These are phyloP conservation scores for Nezara viridula DNA, from an alignment of 2,888 invertebrate genomes.

Conservation along the genomic window DNA sequence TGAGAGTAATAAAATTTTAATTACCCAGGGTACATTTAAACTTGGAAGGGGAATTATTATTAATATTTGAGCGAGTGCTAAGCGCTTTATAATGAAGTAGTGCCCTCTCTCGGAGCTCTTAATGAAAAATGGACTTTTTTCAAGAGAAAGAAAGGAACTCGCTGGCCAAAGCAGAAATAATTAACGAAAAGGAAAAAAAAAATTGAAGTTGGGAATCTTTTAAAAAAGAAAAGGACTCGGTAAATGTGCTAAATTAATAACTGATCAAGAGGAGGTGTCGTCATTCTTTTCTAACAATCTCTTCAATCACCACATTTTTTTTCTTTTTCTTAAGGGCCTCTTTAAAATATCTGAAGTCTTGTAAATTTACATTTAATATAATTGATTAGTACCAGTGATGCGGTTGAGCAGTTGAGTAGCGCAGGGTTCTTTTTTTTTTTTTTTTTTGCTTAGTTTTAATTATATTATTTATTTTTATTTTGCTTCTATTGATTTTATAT, in stretches of 20 bases:
- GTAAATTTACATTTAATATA: background rate
- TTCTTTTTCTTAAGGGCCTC: background rate
- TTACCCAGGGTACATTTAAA: background rate
- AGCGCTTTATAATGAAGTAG: conserved; percentile 33
- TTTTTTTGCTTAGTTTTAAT: too few species aligned
- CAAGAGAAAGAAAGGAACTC: background rate
- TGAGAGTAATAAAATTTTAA: background rate
- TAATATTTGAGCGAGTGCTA: conserved; percentile 2
- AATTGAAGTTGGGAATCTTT: background rate
- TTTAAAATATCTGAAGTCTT: background rate
- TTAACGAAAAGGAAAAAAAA: background rate
- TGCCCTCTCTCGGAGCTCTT: background rate
- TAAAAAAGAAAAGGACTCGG: background rate
- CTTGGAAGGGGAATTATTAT: background rate
- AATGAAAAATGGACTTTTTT: conserved; percentile 1
- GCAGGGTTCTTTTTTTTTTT: too few species aligned
- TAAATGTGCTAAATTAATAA: background rate
- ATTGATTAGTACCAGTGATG: too few species aligned
- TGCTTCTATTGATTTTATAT: too few species aligned
- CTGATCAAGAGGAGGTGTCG: background rate
- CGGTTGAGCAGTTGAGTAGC: too few species aligned
- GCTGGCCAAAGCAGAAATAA: background rate
- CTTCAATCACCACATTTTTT: background rate
- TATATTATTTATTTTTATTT: too few species aligned
- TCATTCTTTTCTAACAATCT: background rate